Evolutionary conservation across 1,140 invertebrate species (phyloP).

Genomic region (Acromyrmex heyeri): DNA sequence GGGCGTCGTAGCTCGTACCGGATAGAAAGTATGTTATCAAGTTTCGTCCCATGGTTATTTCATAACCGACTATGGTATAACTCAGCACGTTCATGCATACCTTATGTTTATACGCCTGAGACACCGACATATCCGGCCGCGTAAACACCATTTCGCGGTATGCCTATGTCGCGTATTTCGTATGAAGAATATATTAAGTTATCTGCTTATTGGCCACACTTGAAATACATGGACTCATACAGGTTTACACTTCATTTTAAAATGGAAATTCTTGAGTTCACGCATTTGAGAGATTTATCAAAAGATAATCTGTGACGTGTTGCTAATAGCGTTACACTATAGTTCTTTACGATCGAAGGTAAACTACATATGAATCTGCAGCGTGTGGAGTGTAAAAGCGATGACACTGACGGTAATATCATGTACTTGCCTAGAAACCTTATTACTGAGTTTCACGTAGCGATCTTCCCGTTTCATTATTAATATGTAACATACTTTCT

Average conservation of each 20-base stretch:
- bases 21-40: constrained; percentile 73
- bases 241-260: constrained; percentile 14
- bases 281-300: constrained; percentile 38
- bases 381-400: neutral
- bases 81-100: constrained; percentile 73
- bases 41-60: constrained; percentile 76
- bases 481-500: constrained; percentile 41
- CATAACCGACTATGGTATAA: constrained; percentile 69
- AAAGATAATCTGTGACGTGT: neutral
- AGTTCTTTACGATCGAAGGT: constrained; percentile 17
- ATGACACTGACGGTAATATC: constrained; percentile 4
- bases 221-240: constrained; percentile 4
- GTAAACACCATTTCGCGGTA: constrained; percentile 60
- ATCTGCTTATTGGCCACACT: constrained; percentile 29
- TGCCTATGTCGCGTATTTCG: constrained; percentile 33
- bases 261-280: constrained; percentile 20
- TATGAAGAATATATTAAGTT: constrained; percentile 66
- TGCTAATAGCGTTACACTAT: neutral
- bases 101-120: constrained; percentile 52
- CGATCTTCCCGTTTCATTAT: constrained; percentile 35
- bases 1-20: neutral
- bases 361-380: constrained; percentile 21
- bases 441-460: constrained; percentile 26
- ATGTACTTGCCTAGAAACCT: constrained; percentile 15
- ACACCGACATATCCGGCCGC: constrained; percentile 46